Conservation (phyloP, 2,888 invertebrate genomes). For the Amorpha juglandis region DNA sequence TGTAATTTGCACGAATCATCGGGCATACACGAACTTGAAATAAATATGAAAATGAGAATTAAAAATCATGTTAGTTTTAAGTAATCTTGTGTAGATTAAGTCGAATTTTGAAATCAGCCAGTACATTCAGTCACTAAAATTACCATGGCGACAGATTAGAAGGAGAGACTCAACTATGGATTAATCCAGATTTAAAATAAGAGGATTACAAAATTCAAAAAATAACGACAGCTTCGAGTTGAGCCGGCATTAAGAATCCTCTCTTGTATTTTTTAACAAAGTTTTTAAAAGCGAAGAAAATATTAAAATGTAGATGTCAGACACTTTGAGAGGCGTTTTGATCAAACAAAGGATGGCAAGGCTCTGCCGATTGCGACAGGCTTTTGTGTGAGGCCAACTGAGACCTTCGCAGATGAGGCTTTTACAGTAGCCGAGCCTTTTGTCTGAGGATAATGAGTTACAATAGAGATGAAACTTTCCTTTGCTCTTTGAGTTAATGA, state of each 20-base stretch:
- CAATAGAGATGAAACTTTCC: constrained; percentile 45
- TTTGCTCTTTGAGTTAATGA: constrained; percentile 25
- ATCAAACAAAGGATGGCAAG: constrained; percentile 64
- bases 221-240: neutral
- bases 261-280: constrained; percentile 19
- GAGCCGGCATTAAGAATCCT: neutral
- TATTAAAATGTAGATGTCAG: constrained; percentile 73
- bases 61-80: neutral
- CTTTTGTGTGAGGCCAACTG: constrained; percentile 42
- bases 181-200: neutral
- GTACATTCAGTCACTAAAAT: too few relatives aligned
- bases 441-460: constrained; percentile 50
- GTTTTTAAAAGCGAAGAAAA: constrained; percentile 44
- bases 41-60: neutral
- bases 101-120: neutral
- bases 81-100: neutral
- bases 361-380: constrained; percentile 48
- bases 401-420: constrained; percentile 59
- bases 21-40: neutral
- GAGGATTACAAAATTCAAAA: neutral
- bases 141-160: neutral
- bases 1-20: constrained; percentile 17
- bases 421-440: constrained; percentile 34
- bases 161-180: neutral
- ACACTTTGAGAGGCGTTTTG: constrained; percentile 64